Evolutionary conservation across 2,113 vertebrate species (phyloP).

Genomic region (Callospermophilus lateralis): DNA sequence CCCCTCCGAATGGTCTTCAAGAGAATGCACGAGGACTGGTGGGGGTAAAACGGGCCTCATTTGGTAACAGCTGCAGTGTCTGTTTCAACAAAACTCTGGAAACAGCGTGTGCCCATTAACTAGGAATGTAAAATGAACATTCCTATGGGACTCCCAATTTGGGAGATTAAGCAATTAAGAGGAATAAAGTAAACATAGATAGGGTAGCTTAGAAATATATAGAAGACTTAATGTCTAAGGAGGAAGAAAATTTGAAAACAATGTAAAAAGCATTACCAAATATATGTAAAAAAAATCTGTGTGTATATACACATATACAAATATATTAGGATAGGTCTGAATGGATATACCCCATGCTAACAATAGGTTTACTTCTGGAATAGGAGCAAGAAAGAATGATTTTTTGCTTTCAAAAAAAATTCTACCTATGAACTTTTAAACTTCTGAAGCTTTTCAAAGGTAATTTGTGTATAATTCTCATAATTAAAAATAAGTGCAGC

Average conservation of each 20-base stretch:
- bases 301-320: neutral
- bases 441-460: neutral
- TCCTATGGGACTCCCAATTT: neutral
- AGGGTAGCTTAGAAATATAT: neutral
- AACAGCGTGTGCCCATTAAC: neutral
- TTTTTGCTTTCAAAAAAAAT: neutral
- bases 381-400: neutral
- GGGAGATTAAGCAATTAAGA: constrained; percentile 19
- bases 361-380: neutral
- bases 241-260: neutral
- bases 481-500: neutral
- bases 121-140: neutral
- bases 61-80: neutral
- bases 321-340: neutral
- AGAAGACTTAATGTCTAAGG: neutral
- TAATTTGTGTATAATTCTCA: neutral
- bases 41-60: neutral
- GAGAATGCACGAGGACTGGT: too few relatives aligned
- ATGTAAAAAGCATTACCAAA: neutral
- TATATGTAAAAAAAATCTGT: neutral
- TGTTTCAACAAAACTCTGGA: constrained; percentile 28
- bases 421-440: neutral
- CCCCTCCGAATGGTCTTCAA: too few relatives aligned
- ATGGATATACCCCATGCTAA: neutral
- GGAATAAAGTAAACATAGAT: neutral